Conservation (phyloP, 2,888 invertebrate genomes). For the Rhogogaster chlorosoma region DNA sequence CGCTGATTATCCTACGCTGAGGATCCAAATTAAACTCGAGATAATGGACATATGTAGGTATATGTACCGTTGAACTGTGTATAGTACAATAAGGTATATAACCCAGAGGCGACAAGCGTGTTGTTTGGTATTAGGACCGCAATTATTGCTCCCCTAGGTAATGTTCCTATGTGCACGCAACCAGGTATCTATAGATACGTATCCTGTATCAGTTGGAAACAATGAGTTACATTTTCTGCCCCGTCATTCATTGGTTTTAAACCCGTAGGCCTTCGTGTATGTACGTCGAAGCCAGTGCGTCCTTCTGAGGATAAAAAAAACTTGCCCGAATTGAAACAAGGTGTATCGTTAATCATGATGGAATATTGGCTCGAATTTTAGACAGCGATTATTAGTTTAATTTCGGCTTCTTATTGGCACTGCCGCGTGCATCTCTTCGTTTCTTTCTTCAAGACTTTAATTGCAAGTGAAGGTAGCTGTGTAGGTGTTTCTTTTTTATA, state of each 20-base stretch:
- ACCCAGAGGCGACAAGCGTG: conserved; percentile 12
- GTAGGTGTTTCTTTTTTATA: background rate
- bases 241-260: conserved; percentile 26
- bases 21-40: background rate
- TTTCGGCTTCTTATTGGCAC: background rate
- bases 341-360: background rate
- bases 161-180: background rate
- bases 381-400: background rate
- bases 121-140: conserved; percentile 22
- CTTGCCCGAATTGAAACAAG: background rate
- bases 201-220: conserved; percentile 25
- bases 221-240: conserved; percentile 27
- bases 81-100: background rate
- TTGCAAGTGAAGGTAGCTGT: background rate
- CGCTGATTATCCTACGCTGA: background rate
- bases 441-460: background rate
- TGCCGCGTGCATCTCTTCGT: background rate
- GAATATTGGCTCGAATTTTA: background rate
- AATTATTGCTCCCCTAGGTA: conserved; percentile 5
- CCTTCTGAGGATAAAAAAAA: conserved; percentile 1
- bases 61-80: background rate
- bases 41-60: background rate
- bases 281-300: background rate
- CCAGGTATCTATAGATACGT: background rate
- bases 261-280: background rate